Conservation (phyloP, 35 echinoderm and acorn worm genomes). For the Strongylocentrotus purpuratus region DNA sequence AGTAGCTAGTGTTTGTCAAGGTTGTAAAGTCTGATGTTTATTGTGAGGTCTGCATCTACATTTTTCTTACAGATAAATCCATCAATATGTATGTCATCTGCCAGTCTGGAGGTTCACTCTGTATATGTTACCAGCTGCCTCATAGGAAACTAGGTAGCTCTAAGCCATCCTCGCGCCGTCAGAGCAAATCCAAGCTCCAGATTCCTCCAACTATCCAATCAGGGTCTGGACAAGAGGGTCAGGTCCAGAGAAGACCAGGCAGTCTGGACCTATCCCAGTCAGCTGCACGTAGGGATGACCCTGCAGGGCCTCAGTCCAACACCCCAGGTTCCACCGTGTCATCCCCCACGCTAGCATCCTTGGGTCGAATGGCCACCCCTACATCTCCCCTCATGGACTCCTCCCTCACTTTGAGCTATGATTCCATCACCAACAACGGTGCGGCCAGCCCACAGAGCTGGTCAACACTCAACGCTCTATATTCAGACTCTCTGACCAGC, state of each 20-base stretch:
- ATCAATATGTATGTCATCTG: constrained; percentile 68
- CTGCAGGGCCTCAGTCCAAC: background rate
- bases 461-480: background rate
- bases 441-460: background rate
- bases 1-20: too few species aligned
- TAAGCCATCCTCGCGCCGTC: background rate
- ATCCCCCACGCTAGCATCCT: background rate
- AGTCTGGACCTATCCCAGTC: constrained; percentile 30
- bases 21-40: too few species aligned
- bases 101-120: constrained; percentile 64
- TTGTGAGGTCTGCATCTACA: too few species aligned
- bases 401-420: background rate
- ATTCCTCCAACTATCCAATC: background rate
- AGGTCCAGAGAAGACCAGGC: background rate
- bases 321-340: background rate
- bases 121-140: constrained; percentile 57
- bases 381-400: background rate
- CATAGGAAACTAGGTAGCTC: background rate
- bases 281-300: background rate
- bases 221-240: background rate
- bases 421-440: background rate
- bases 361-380: background rate
- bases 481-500: background rate
- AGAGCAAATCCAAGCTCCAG: background rate
- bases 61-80: constrained; percentile 51